Percentiles rank a stretch among this genome's conserved stretches.
Evolutionary conservation across 2,888 invertebrate genomes (phyloP).

Genomic region (Calameuta pallipes): DNA sequence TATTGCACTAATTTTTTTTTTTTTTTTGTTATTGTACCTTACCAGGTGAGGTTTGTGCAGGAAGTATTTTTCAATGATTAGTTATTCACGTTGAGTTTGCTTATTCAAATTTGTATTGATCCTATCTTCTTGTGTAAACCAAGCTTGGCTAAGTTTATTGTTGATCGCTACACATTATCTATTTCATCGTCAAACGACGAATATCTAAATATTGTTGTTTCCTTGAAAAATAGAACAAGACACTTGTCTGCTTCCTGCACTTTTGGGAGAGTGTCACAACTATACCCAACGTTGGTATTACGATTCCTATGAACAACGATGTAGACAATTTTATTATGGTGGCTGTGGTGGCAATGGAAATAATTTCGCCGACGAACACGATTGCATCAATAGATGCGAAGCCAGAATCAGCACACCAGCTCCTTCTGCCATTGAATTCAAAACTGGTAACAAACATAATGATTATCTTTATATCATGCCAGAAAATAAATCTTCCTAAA

Average conservation of each 20-base stretch:
- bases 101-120: background rate
- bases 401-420: conserved; percentile 65
- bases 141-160: background rate
- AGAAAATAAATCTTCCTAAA: background rate
- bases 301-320: conserved; percentile 79
- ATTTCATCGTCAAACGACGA: background rate
- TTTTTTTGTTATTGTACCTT: background rate
- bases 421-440: conserved; percentile 55
- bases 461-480: conserved; percentile 25
- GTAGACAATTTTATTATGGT: conserved; percentile 87
- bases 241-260: conserved; percentile 80
- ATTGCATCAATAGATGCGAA: conserved; percentile 76
- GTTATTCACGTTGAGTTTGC: background rate
- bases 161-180: background rate
- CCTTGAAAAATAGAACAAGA: conserved; percentile 70
- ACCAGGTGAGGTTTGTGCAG: background rate
- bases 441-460: conserved; percentile 48
- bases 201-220: background rate
- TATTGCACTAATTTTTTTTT: background rate
- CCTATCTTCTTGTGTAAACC: background rate
- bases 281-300: conserved; percentile 85
- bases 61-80: background rate
- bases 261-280: conserved; percentile 81
- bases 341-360: conserved; percentile 94
- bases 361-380: conserved; percentile 78